Evolutionary conservation across 2,888 invertebrate genomes (phyloP), one percentile per base, ranked within the genome.

Genomic region (Timandra comae): DNA sequence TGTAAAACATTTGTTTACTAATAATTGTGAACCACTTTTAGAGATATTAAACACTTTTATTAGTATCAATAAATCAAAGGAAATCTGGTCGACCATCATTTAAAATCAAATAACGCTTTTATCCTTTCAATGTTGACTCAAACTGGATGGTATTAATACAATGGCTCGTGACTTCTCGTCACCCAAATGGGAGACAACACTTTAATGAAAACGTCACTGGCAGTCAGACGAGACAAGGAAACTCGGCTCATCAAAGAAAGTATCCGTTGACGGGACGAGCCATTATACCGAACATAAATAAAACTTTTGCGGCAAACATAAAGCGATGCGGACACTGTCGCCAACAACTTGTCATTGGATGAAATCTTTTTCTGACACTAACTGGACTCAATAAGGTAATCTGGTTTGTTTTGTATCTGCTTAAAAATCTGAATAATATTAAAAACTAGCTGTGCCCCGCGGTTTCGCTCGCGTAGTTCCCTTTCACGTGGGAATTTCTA

Each of bases 201-300:
- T 70, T 69, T 70, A 70, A 71, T 71, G 71, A 68, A 69, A 71
- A 71, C 54, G 68, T 69, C 69, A 61, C 56, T 61, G 63, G 62
- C 54, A 55, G 60, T 46, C 52, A 64, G 53, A 24, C 10, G 11
- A 9, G 24, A 10, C 2, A 7, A 9, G 24, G 43, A 42, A 55
- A 49, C 56, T 48, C 52, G 38, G 8, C 60, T 57, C 63, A 56
- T 69, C 68, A 62, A 63, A 56, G 52, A 56, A 63, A 65, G 56
- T 61, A 55, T 52, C 52, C 48, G 51, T 49, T 49, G 63, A 63
- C 63, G 59, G 47, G 45, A 52, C 61, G 63, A 62, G 63, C 60
- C 62, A 60, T 68, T 66, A 52, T 57, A 59, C 48, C 49, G 45
- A 56, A 62, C 64, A 57, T 52, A 47, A 56, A 60, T 65, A 53